Conservation (phyloP, 37 sponge, comb jelly and placozoan species). For the Halisarca cf. caerulea region DNA sequence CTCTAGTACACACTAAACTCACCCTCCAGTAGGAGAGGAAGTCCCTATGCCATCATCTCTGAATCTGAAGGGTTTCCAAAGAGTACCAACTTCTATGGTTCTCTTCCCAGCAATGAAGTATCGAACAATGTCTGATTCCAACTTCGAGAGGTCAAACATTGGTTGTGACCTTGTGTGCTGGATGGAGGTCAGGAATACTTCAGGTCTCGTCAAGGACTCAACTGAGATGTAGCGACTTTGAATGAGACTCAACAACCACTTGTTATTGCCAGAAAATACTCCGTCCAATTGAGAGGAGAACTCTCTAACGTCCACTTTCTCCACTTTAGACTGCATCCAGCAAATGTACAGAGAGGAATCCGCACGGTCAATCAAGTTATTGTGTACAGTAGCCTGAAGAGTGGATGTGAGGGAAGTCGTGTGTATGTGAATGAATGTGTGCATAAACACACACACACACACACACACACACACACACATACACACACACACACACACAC, state of each 20-base stretch:
- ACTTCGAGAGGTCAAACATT: conserved; percentile 49
- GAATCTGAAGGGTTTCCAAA: conserved; percentile 72
- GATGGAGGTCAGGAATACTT: neutral
- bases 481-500: no score
- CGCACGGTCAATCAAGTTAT: neutral
- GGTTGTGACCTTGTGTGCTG: neutral
- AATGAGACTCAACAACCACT: conserved; percentile 54
- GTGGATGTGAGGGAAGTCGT: no score
- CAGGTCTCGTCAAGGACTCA: neutral
- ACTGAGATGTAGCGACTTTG: conserved; percentile 45
- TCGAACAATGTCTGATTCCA: conserved; percentile 66
- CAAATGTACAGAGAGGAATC: no score
- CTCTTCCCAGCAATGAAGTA: conserved; percentile 78
- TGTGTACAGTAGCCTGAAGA: neutral
- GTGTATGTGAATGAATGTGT: conserved; percentile 10
- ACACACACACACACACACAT: no score
- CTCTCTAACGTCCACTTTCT: conserved; percentile 2
- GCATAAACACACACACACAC: neutral
- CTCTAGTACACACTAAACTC: neutral
- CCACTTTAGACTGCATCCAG: neutral
- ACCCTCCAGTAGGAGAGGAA: neutral
- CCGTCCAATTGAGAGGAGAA: neutral
- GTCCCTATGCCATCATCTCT: neutral
- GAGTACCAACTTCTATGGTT: conserved; percentile 3
- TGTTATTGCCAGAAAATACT: neutral